phyloP scores from a whole-genome alignment of 2,113 vertebrate species.

The Lophochroa leadbeateri region DNA sequence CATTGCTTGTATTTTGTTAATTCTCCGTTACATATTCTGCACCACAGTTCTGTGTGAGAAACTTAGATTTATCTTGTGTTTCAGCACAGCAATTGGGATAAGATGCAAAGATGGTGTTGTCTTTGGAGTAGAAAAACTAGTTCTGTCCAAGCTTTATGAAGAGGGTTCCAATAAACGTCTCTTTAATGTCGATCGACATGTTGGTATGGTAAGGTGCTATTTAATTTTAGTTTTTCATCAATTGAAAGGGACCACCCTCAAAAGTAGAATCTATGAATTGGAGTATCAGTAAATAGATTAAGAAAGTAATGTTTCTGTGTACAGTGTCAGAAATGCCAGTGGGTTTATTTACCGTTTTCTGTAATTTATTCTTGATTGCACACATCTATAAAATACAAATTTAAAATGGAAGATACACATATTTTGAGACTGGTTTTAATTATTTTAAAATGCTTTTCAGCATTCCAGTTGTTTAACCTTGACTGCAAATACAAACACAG shows the following conservation, averaged over 20 bases:
- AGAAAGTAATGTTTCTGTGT: background rate
- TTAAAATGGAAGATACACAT: background rate
- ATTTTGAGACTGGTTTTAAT: background rate
- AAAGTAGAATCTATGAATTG: background rate
- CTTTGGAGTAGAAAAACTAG: conserved; percentile 96
- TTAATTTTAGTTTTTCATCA: background rate
- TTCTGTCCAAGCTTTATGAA: conserved; percentile 98
- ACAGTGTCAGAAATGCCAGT: background rate
- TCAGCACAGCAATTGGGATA: conserved; percentile 94
- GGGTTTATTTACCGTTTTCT: background rate
- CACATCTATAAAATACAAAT: background rate
- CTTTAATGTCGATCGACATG: conserved; percentile 96
- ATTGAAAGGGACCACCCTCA: no score
- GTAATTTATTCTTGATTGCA: background rate
- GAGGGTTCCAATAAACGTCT: conserved; percentile 97
- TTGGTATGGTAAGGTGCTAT: conserved; percentile 89
- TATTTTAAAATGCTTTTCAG: background rate
- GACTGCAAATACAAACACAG: background rate
- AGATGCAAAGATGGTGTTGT: conserved; percentile 97
- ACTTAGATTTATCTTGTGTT: conserved; percentile 25
- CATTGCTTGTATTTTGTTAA: background rate
- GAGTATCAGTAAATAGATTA: background rate
- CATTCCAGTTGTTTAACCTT: background rate
- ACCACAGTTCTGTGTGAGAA: background rate
- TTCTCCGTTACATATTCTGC: background rate